phyloP scores from a whole-genome alignment of 2,113 vertebrate species.

The Corythornis madagascariensis region DNA sequence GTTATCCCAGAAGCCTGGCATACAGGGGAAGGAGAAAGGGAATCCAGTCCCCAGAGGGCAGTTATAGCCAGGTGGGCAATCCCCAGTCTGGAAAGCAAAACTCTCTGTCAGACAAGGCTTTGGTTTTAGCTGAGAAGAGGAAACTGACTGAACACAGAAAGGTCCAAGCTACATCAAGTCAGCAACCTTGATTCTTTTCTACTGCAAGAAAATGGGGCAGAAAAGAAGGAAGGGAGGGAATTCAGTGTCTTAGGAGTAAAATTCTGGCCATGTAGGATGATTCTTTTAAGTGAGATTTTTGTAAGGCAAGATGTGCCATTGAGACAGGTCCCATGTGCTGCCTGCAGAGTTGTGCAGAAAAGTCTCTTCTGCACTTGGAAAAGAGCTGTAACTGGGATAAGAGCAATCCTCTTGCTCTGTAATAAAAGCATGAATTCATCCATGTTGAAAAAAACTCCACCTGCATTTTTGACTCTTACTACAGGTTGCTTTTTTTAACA shows the following conservation, averaged over 20 bases:
- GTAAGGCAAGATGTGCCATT: background rate
- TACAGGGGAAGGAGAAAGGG: conserved; percentile 83
- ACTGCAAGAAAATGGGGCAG: background rate
- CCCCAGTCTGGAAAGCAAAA: conserved; percentile 78
- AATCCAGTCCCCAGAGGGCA: conserved; percentile 85
- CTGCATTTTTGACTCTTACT: background rate
- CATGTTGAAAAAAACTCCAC: background rate
- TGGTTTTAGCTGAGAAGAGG: background rate
- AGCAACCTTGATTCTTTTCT: background rate
- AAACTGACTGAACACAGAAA: background rate
- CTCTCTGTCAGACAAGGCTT: background rate
- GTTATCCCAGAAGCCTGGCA: conserved; percentile 80
- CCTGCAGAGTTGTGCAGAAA: background rate
- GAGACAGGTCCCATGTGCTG: background rate
- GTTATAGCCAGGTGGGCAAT: conserved; percentile 83
- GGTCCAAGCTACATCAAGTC: background rate
- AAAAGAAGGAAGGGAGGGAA: background rate
- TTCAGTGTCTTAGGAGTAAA: background rate
- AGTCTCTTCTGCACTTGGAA: background rate
- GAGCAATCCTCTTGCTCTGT: background rate
- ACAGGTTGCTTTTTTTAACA: background rate
- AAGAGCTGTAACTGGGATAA: background rate
- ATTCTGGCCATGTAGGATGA: background rate
- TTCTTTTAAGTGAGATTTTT: background rate
- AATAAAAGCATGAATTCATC: background rate